These are phyloP conservation scores for Mesocricetus auratus DNA, from an alignment of 2,113 vertebrate species.

Conservation along the genomic window DNA sequence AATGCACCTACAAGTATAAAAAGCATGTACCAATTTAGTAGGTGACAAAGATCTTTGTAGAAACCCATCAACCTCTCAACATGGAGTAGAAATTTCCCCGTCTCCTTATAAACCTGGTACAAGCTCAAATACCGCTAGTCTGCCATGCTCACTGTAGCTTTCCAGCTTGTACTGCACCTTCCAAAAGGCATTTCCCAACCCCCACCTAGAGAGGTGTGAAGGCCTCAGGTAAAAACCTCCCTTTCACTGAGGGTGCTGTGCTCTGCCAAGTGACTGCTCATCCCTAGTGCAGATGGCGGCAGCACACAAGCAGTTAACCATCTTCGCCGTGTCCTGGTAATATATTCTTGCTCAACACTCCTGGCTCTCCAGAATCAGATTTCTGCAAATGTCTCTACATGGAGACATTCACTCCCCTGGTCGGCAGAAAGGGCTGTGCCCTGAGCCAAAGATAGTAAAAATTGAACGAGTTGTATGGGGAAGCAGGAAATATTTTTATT, in stretches of 20 bases:
- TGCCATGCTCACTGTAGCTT: background rate
- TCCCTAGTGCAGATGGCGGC: background rate
- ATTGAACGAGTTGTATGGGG: background rate
- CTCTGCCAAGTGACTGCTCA: accelerated
- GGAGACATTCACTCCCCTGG: slow-evolving; percentile 48
- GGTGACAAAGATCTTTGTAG: background rate
- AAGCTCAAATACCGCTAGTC: background rate
- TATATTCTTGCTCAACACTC: slow-evolving; percentile 9
- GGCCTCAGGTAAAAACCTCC: background rate
- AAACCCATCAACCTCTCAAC: background rate
- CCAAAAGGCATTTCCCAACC: background rate
- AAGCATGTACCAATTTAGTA: background rate
- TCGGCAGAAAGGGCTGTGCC: slow-evolving; percentile 53
- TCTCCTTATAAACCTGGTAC: background rate
- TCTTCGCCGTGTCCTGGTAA: background rate
- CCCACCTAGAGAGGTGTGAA: too few species aligned
- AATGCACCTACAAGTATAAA: background rate
- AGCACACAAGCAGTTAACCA: slow-evolving; percentile 49
- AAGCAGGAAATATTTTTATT: background rate
- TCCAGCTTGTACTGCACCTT: background rate
- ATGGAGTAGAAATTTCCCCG: background rate
- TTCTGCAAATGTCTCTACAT: slow-evolving; percentile 66
- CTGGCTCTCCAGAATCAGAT: slow-evolving; percentile 52
- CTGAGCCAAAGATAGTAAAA: slow-evolving; percentile 38
- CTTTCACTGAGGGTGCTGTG: background rate